Evolutionary conservation across 2,113 vertebrate species (phyloP).

Genomic region (Ceyx cyanopectus): DNA sequence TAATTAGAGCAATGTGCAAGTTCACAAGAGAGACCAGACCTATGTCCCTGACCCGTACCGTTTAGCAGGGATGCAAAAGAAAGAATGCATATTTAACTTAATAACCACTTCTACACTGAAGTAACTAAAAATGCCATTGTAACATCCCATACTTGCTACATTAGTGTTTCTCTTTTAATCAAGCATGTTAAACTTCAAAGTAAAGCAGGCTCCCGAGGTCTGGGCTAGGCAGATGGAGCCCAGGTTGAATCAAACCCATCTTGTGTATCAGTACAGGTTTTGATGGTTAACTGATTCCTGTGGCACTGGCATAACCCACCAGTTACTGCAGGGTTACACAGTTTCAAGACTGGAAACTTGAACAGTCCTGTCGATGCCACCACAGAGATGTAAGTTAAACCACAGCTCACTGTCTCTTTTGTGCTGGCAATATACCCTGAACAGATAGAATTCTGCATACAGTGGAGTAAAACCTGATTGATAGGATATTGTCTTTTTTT

Average conservation of each 20-base stretch:
- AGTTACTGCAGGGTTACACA: background rate
- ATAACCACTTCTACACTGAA: background rate
- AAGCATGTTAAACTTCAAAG: background rate
- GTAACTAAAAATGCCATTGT: slow-evolving; percentile 33
- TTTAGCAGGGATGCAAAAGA: slow-evolving; percentile 72
- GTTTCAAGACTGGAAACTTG: background rate
- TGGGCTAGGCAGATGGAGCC: background rate
- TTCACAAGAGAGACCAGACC: slow-evolving; percentile 67
- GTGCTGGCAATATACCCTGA: slow-evolving; percentile 8
- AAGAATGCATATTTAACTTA: slow-evolving; percentile 70
- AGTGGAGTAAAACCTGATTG: background rate
- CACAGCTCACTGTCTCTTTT: background rate
- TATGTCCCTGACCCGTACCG: slow-evolving; percentile 61
- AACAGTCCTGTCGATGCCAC: background rate
- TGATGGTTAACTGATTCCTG: background rate
- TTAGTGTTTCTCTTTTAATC: background rate
- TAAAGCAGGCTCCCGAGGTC: background rate
- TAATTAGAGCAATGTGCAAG: slow-evolving; percentile 63
- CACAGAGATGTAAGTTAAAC: background rate
- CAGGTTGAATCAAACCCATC: background rate
- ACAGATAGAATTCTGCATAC: slow-evolving; percentile 18
- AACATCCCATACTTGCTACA: background rate
- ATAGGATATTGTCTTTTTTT: background rate
- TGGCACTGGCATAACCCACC: background rate
- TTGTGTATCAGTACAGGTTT: background rate